These are phyloP conservation scores for Rapana venosa DNA, from an alignment of 2,888 invertebrate genomes.

Conservation along the genomic window DNA sequence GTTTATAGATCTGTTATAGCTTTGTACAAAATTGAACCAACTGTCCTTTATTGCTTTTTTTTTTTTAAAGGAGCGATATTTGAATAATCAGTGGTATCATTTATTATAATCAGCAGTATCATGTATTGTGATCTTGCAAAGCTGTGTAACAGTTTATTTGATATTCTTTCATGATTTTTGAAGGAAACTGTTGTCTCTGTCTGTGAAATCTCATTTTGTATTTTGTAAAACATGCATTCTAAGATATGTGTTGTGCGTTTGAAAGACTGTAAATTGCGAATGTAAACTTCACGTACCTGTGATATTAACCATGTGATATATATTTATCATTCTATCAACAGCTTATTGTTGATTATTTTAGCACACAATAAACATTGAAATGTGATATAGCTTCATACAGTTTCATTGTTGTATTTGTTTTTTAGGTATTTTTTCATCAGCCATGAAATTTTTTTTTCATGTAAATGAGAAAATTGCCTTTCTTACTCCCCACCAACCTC, in stretches of 20 bases:
- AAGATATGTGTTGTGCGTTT: no score
- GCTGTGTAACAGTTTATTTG: not conserved
- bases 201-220: not conserved
- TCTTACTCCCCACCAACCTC: not conserved
- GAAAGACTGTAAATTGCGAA: no score
- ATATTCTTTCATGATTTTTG: not conserved
- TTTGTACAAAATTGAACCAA: not conserved
- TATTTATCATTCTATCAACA: not conserved
- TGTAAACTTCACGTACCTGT: not conserved
- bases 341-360: not conserved
- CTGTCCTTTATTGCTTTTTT: not conserved
- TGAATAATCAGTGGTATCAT: not conserved
- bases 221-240: not conserved
- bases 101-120: not conserved
- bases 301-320: not conserved
- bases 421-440: not conserved
- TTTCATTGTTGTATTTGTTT: not conserved
- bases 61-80: not conserved
- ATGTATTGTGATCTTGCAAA: not conserved
- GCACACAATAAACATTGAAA: not conserved
- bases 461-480: not conserved
- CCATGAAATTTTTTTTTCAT: not conserved
- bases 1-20: not conserved
- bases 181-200: not conserved
- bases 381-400: not conserved